Evolutionary conservation across 2,888 invertebrate species (phyloP).

Genomic region (Corbicula japonica): DNA sequence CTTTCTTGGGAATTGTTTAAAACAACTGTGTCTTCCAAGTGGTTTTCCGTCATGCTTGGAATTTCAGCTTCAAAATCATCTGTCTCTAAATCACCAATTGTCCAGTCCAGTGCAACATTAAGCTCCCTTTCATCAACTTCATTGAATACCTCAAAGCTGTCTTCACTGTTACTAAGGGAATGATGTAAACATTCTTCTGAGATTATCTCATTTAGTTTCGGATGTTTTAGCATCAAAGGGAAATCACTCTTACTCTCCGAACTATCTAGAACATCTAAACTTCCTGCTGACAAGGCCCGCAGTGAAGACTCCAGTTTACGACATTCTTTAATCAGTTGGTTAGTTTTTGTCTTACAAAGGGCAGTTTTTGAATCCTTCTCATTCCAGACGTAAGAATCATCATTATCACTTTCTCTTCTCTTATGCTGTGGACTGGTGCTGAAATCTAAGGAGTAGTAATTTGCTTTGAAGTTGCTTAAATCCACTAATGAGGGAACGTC

Average conservation of each 20-base stretch:
- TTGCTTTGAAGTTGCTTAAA: slow-evolving; percentile 58
- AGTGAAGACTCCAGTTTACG: slow-evolving; percentile 70
- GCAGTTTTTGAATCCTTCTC: slow-evolving; percentile 3
- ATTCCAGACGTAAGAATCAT: slow-evolving; percentile 15
- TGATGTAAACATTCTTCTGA: too few species aligned
- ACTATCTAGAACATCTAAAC: slow-evolving; percentile 23
- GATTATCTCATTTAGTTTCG: too few species aligned
- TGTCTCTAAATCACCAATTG: slow-evolving; percentile 21
- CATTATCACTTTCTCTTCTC: slow-evolving; percentile 1
- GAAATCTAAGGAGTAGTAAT: slow-evolving; percentile 64
- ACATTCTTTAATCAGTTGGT: slow-evolving; percentile 64
- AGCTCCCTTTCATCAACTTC: slow-evolving; percentile 21
- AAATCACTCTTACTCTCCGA: too few species aligned
- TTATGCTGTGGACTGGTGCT: slow-evolving; percentile 34
- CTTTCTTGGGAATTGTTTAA: too few species aligned
- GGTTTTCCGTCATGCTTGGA: slow-evolving; percentile 13
- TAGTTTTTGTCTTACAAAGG: slow-evolving; percentile 4
- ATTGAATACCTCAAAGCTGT: not conserved
- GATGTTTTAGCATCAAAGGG: too few species aligned
- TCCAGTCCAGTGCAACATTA: slow-evolving; percentile 29
- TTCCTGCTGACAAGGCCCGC: slow-evolving; percentile 67
- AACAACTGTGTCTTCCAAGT: too few species aligned
- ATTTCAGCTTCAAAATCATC: slow-evolving; percentile 45
- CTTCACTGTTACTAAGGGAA: too few species aligned
- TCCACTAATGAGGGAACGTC: slow-evolving; percentile 47